phyloP scores from a whole-genome alignment of 2,888 invertebrate genomes.

The Diadromus collaris region DNA sequence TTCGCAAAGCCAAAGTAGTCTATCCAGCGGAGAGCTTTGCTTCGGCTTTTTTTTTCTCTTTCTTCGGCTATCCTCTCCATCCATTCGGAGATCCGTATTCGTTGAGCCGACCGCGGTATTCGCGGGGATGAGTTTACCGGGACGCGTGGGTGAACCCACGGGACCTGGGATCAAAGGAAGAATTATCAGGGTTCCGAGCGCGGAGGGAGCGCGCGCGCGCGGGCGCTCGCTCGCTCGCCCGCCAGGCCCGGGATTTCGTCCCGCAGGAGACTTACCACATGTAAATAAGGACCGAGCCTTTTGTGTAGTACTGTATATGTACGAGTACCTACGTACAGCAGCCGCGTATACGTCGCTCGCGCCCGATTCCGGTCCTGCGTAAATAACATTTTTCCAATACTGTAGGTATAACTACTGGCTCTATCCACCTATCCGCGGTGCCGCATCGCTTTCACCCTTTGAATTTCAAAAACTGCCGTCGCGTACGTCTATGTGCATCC shows the following conservation, averaged over 20 bases:
- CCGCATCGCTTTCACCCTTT: conserved; percentile 30
- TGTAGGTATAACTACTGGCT: conserved; percentile 54
- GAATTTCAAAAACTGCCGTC: conserved; percentile 17
- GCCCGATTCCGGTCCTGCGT: conserved; percentile 70
- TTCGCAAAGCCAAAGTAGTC: conserved; percentile 41
- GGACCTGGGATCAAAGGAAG: conserved; percentile 80
- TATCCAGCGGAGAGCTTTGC: conserved; percentile 31
- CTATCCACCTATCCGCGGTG: conserved; percentile 1
- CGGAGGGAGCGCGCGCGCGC: conserved; percentile 58
- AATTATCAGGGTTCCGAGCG: conserved; percentile 79
- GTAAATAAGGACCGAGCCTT: conserved; percentile 79
- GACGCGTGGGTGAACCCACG: conserved; percentile 70
- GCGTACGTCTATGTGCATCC: background rate
- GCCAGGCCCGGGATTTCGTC: conserved; percentile 79
- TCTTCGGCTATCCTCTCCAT: conserved; percentile 19
- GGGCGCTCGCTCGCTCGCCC: conserved; percentile 46
- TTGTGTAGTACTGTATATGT: conserved; percentile 32
- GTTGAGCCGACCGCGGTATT: conserved; percentile 63
- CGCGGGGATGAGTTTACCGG: conserved; percentile 57
- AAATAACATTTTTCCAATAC: conserved; percentile 80
- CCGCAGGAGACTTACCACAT: conserved; percentile 80
- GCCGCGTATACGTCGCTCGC: conserved; percentile 27
- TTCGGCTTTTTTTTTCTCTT: conserved; percentile 59
- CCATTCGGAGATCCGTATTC: conserved; percentile 68
- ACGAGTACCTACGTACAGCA: conserved; percentile 8